Conservation (phyloP, 1,140 invertebrate genomes). For the Drosophila elegans region DNA sequence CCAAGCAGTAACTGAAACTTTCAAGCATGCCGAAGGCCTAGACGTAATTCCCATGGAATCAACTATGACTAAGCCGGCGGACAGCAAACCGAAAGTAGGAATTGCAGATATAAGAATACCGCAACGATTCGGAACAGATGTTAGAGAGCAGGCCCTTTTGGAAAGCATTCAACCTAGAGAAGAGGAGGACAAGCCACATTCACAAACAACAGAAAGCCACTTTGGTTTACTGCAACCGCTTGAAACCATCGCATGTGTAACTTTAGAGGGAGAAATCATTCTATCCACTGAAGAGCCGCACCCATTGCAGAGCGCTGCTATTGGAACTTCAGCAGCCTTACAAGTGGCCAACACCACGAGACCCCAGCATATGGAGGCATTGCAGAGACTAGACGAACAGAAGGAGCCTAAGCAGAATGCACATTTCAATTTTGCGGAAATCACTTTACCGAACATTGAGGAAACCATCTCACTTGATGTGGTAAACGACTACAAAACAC, state of each 20-base stretch:
- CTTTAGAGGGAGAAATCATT: slow-evolving; percentile 54
- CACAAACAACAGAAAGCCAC: slow-evolving; percentile 22
- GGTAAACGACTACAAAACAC: slow-evolving; percentile 27
- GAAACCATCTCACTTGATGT: slow-evolving; percentile 34
- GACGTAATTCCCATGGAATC: slow-evolving; percentile 51
- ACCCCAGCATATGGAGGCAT: slow-evolving; percentile 48
- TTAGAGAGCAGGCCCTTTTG: slow-evolving; percentile 48
- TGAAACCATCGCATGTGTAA: slow-evolving; percentile 35
- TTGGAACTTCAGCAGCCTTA: slow-evolving; percentile 27
- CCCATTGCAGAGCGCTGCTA: slow-evolving; percentile 24
- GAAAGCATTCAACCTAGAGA: slow-evolving; percentile 27
- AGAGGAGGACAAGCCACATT: slow-evolving; percentile 15
- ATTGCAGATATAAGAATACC: slow-evolving; percentile 50
- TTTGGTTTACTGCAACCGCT: slow-evolving; percentile 54
- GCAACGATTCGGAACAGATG: slow-evolving; percentile 36
- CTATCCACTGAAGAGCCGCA: slow-evolving; percentile 20
- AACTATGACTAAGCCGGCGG: slow-evolving; percentile 5
- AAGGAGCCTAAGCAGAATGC: slow-evolving; percentile 33
- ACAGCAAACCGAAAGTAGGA: slow-evolving; percentile 33
- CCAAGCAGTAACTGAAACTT: slow-evolving; percentile 26
- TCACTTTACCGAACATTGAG: slow-evolving; percentile 43
- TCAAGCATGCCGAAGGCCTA: slow-evolving; percentile 40
- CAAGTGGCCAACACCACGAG: slow-evolving; percentile 49
- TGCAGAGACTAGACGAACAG: slow-evolving; percentile 24
- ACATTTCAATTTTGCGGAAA: slow-evolving; percentile 38